Evolutionary conservation across 1,140 invertebrate species (phyloP).

Genomic region (Subanguina moxae): DNA sequence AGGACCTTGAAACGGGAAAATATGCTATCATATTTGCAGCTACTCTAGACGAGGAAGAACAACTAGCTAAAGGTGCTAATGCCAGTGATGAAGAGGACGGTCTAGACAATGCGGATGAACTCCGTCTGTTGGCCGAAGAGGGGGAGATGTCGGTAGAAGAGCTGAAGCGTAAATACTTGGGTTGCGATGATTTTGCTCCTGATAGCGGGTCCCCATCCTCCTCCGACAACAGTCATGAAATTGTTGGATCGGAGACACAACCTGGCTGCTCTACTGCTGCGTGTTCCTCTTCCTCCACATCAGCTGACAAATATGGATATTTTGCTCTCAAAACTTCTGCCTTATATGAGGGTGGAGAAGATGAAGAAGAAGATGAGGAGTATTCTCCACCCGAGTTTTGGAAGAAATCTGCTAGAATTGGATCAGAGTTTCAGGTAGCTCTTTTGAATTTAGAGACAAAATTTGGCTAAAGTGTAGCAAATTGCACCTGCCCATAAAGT

Average conservation of each 20-base stretch:
- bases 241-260: slow-evolving; percentile 1
- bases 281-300: background rate
- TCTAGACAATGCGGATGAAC: slow-evolving; percentile 22
- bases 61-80: background rate
- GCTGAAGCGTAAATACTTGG: slow-evolving; percentile 31
- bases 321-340: background rate
- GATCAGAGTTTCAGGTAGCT: slow-evolving; percentile 26
- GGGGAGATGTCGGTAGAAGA: slow-evolving; percentile 38
- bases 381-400: slow-evolving; percentile 27
- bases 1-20: too few species aligned
- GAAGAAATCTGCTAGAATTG: slow-evolving; percentile 29
- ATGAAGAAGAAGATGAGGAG: slow-evolving; percentile 30
- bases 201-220: background rate
- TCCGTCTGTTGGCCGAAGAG: slow-evolving; percentile 28
- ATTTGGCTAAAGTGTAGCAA: too few species aligned
- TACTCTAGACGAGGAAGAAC: slow-evolving; percentile 34
- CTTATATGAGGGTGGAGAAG: slow-evolving; percentile 7
- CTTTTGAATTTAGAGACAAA: background rate
- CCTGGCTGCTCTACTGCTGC: background rate
- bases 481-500: too few species aligned
- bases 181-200: slow-evolving; percentile 11
- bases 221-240: background rate
- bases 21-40: slow-evolving; percentile 14
- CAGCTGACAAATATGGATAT: background rate
- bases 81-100: slow-evolving; percentile 1